A percentile compares a stretch with the other conserved stretches of the same genome.
phyloP scores from a whole-genome alignment of 1,140 invertebrate genomes.

The Saxidomus purpurata region DNA sequence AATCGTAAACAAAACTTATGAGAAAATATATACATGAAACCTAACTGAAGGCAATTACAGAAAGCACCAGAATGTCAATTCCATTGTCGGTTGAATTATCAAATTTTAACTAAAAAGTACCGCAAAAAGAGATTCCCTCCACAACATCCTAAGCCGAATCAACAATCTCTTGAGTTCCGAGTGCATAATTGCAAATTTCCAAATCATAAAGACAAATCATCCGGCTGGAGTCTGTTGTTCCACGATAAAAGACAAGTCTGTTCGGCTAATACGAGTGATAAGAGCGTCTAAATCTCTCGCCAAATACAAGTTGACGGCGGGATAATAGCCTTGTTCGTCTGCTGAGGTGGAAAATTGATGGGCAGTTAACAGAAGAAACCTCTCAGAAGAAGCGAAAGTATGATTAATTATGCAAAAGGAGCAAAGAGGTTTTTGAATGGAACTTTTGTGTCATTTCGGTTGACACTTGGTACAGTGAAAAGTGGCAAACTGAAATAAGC shows the following conservation, averaged over 20 bases:
- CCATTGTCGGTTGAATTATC: too few species aligned
- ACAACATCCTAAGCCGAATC: too few species aligned
- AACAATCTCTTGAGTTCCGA: too few species aligned
- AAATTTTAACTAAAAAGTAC: too few species aligned
- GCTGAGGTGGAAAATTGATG: conserved; percentile 61
- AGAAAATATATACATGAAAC: too few species aligned
- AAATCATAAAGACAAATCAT: conserved; percentile 47
- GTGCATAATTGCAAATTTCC: conserved; percentile 33
- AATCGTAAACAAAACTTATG: too few species aligned
- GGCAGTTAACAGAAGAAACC: conserved; percentile 56
- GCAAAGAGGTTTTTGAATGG: not conserved
- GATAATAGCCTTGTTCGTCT: conserved; percentile 30
- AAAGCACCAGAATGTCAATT: too few species aligned
- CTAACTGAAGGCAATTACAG: too few species aligned
- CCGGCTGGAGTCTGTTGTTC: conserved; percentile 48
- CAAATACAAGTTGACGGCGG: conserved; percentile 10
- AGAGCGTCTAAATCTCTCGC: conserved; percentile 10
- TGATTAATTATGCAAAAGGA: conserved; percentile 58
- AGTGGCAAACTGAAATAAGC: not conserved
- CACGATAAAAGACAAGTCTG: conserved; percentile 48
- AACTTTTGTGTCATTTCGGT: conserved; percentile 7
- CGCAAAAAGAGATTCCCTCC: too few species aligned
- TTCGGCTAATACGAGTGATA: conserved; percentile 35
- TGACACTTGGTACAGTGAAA: conserved; percentile 6
- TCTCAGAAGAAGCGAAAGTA: conserved; percentile 27